A percentile compares a stretch with the other conserved stretches of the same genome.
These are phyloP conservation scores for Heterochromis multidens DNA, from an alignment of 2,113 vertebrate genomes.

Conservation along the genomic window DNA sequence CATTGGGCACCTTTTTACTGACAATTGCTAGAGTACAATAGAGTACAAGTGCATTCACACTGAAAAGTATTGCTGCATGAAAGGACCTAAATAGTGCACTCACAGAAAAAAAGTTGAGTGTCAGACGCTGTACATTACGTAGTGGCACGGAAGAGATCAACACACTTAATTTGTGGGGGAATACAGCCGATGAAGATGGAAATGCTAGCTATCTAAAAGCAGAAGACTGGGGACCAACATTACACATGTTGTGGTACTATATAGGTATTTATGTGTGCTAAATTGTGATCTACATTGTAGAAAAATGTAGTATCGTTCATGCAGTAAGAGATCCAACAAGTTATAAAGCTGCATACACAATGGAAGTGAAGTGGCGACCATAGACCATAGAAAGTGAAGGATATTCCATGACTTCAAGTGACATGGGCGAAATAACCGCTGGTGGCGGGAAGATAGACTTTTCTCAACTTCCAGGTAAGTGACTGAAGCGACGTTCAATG, in stretches of 20 bases:
- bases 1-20: fast-evolving
- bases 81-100: neutral
- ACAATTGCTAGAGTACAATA: neutral
- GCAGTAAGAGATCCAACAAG: neutral
- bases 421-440: neutral
- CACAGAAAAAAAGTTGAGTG: neutral
- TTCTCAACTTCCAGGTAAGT: neutral
- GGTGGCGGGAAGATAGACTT: neutral
- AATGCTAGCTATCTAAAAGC: too few relatives aligned
- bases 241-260: neutral
- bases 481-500: neutral
- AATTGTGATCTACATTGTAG: neutral
- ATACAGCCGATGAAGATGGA: too few relatives aligned
- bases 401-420: neutral
- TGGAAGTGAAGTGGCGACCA: fast-evolving
- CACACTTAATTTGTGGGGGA: too few relatives aligned
- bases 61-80: neutral
- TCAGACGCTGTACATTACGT: too few relatives aligned
- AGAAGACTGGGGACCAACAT: too few relatives aligned
- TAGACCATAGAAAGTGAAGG: neutral
- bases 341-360: neutral
- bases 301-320: neutral
- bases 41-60: neutral
- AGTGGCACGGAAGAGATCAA: too few relatives aligned
- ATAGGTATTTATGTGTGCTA: neutral